Conservation (phyloP, 1,140 invertebrate species). For the Zaprionus kolodkinae region DNA sequence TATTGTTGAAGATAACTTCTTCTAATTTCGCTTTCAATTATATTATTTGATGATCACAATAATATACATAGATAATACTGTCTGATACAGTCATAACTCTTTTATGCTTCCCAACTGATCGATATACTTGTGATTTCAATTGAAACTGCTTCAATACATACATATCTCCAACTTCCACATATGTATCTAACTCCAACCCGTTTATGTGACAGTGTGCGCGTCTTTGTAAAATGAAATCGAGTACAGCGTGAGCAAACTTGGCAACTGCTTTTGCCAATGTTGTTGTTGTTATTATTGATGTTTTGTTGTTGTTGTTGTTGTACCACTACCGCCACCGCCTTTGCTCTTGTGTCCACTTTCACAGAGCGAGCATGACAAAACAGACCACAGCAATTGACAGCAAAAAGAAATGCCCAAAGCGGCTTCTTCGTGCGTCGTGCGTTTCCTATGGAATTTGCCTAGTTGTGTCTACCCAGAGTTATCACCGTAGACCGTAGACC, state of each 20-base stretch:
- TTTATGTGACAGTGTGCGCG: conserved; percentile 38
- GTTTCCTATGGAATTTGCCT: conserved; percentile 67
- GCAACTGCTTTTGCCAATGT: conserved; percentile 66
- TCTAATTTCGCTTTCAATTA: too few relatives aligned
- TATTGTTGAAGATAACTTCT: too few relatives aligned
- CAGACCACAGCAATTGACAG: conserved; percentile 40
- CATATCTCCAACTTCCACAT: not conserved
- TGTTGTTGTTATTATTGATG: conserved; percentile 32
- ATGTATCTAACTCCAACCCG: not conserved
- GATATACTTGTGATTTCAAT: not conserved
- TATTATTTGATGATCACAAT: too few relatives aligned
- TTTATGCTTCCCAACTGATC: not conserved
- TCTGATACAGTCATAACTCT: not conserved
- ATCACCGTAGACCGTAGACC: conserved; percentile 25
- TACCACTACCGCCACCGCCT: conserved; percentile 45
- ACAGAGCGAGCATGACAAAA: conserved; percentile 60
- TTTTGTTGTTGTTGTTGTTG: conserved; percentile 44
- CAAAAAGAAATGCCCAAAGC: conserved; percentile 31
- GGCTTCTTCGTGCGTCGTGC: conserved; percentile 40
- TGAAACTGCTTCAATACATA: not conserved
- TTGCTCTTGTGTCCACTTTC: conserved; percentile 73
- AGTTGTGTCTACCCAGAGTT: conserved; percentile 63
- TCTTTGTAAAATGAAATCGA: conserved; percentile 72
- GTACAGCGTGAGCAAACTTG: conserved; percentile 68
- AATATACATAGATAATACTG: too few relatives aligned